Conservation (phyloP, 2,113 vertebrate genomes). For the Fulica atra region DNA sequence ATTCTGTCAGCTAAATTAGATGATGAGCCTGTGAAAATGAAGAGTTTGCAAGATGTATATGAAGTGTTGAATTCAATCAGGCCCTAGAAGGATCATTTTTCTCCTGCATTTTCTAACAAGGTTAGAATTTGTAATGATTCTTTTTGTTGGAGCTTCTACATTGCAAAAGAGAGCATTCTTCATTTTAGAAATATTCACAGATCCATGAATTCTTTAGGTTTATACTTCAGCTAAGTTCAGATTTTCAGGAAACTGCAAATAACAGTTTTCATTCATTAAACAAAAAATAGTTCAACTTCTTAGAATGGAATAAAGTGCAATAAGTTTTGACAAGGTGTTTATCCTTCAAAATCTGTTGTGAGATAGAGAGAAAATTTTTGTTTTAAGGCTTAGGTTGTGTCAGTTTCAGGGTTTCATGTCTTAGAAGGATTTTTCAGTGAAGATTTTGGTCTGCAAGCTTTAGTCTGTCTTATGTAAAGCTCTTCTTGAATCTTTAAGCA, state of each 20-base stretch:
- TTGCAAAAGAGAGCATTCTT: not conserved
- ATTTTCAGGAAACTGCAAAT: constrained; percentile 37
- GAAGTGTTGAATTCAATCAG: constrained; percentile 35
- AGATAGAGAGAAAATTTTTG: not conserved
- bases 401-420: not conserved
- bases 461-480: not conserved
- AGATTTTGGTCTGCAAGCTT: not conserved
- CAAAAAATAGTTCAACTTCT: not conserved
- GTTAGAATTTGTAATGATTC: constrained; percentile 50
- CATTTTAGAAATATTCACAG: constrained; percentile 22
- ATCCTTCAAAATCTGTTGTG: not conserved
- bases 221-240: not conserved
- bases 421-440: not conserved
- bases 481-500: not conserved
- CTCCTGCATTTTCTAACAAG: not conserved
- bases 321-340: not conserved
- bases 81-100: not conserved
- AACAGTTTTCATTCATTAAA: constrained; percentile 26
- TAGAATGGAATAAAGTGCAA: not conserved
- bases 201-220: not conserved
- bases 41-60: not conserved
- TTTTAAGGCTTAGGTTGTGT: not conserved
- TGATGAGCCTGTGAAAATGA: not conserved
- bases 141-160: not conserved
- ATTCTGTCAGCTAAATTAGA: not conserved